Conservation (phyloP, 2,888 invertebrate genomes). For the Tachina lurida region DNA sequence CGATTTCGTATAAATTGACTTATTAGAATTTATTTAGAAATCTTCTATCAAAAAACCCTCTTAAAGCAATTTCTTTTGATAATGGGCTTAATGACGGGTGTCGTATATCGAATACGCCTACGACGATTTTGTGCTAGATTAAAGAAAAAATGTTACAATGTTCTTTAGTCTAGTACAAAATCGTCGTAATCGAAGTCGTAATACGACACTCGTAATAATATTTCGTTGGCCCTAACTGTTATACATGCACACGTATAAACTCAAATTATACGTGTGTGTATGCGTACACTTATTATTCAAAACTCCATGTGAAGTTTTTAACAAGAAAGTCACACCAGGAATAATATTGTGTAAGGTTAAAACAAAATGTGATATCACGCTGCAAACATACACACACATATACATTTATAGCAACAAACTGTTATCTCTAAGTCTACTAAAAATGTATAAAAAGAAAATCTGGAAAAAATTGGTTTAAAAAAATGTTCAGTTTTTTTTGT, state of each 20-base stretch:
- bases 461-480: neutral
- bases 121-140: too few species aligned
- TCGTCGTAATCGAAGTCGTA: too few species aligned
- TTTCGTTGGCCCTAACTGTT: neutral
- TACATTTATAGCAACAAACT: neutral
- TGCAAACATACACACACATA: neutral
- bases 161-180: too few species aligned
- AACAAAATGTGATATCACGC: neutral
- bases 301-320: constrained; percentile 3
- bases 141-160: too few species aligned
- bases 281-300: neutral
- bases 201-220: too few species aligned
- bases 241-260: neutral
- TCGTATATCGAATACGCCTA: too few species aligned
- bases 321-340: constrained; percentile 73
- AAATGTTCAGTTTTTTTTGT: neutral
- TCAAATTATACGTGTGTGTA: neutral
- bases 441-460: neutral
- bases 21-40: too few species aligned
- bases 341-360: constrained; percentile 77
- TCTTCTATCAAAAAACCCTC: too few species aligned
- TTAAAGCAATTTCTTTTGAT: too few species aligned
- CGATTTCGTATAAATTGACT: too few species aligned
- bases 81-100: too few species aligned
- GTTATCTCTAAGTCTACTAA: neutral